Conservation (phyloP, 2,113 vertebrate species). For the Nothocercus julius region DNA sequence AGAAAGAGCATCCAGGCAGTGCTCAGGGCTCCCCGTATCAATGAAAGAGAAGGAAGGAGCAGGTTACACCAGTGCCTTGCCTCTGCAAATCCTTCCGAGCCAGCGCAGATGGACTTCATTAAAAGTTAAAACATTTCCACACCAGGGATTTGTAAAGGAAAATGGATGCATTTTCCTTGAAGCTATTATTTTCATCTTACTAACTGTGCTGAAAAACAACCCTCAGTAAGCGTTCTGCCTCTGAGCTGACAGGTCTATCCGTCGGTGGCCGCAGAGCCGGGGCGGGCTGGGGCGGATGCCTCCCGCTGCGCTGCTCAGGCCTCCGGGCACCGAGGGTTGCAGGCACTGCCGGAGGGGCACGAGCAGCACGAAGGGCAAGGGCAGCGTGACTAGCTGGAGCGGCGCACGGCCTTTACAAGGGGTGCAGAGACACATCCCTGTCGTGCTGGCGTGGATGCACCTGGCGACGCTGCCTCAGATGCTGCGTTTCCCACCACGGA, state of each 20-base stretch:
- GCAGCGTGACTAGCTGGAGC: neutral
- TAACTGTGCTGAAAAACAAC: constrained; percentile 53
- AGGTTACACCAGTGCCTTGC: neutral
- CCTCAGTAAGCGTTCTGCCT: constrained; percentile 18
- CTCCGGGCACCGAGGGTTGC: neutral
- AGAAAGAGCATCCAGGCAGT: constrained; percentile 17
- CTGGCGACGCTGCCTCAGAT: neutral
- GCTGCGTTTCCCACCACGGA: neutral
- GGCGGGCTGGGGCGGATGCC: neutral
- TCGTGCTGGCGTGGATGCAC: neutral
- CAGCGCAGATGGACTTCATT: constrained; percentile 69
- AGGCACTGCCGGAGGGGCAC: neutral
- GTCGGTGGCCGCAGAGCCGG: neutral
- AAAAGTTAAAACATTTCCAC: constrained; percentile 69
- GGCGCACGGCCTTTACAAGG: neutral
- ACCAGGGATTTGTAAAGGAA: constrained; percentile 63
- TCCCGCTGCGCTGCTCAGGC: neutral
- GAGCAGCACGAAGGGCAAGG: neutral
- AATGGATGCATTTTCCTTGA: constrained; percentile 52
- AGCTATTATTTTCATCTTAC: constrained; percentile 61
- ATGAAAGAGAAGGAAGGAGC: constrained; percentile 35
- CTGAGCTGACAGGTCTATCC: constrained; percentile 25
- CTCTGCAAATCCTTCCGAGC: neutral
- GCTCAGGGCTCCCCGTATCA: constrained; percentile 51
- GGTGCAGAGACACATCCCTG: neutral